These are phyloP conservation scores for Choloepus hoffmanni DNA, from an alignment of 2,113 vertebrate species.

Conservation along the genomic window DNA sequence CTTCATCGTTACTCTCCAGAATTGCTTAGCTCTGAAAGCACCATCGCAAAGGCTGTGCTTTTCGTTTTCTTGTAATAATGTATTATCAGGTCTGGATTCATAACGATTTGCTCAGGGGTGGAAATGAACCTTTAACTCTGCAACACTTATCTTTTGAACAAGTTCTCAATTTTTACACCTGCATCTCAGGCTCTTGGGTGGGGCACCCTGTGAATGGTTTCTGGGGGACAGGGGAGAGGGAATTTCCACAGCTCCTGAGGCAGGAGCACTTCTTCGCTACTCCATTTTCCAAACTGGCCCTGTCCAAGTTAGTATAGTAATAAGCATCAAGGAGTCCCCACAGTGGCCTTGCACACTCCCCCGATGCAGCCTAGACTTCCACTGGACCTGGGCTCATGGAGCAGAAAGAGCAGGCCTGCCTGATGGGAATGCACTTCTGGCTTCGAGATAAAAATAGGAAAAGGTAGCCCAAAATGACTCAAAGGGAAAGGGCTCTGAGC, in stretches of 20 bases:
- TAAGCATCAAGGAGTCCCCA: neutral
- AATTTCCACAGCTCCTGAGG: neutral
- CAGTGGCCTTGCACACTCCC: neutral
- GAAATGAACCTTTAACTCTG: neutral
- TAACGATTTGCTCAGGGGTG: neutral
- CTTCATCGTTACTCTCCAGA: conserved; percentile 77
- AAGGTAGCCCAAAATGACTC: neutral
- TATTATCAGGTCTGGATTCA: conserved; percentile 59
- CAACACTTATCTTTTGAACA: neutral
- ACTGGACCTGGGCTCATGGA: neutral
- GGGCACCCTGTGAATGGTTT: neutral
- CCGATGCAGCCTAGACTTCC: neutral
- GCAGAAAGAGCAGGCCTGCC: neutral
- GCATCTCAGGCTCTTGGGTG: neutral
- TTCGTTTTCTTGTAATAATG: conserved; percentile 72
- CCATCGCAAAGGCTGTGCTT: conserved; percentile 53
- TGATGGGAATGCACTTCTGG: neutral
- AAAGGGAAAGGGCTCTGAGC: neutral
- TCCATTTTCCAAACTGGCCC: neutral
- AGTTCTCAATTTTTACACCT: neutral
- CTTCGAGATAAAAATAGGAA: neutral
- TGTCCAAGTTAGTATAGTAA: neutral
- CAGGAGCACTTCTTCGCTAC: neutral
- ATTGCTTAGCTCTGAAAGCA: conserved; percentile 77
- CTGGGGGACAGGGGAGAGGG: neutral